Conservation (phyloP, 2,113 vertebrate species). For the Empidonax traillii region DNA sequence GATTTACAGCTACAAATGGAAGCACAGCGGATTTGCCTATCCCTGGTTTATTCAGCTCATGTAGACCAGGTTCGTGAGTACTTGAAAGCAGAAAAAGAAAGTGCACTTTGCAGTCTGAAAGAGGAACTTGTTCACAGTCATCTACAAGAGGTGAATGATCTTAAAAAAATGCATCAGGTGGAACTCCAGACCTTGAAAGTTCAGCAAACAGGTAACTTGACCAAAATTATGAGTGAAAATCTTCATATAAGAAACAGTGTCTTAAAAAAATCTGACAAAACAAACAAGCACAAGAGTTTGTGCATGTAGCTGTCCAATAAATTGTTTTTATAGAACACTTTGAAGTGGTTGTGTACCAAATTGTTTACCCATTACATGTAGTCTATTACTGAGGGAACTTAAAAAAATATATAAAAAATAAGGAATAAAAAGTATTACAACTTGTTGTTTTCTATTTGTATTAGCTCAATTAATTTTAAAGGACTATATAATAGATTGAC, state of each 20-base stretch:
- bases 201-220: constrained; percentile 72
- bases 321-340: background rate
- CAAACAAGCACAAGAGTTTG: background rate
- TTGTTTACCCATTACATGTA: background rate
- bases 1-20: constrained; percentile 90
- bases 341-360: background rate
- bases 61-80: constrained; percentile 82
- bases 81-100: constrained; percentile 75
- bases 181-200: constrained; percentile 70
- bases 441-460: background rate
- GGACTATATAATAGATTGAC: background rate
- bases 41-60: constrained; percentile 89
- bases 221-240: background rate
- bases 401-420: background rate
- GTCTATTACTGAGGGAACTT: background rate
- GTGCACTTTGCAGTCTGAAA: constrained; percentile 75
- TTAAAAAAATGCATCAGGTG: constrained; percentile 73
- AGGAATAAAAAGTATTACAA: background rate
- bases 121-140: constrained; percentile 72
- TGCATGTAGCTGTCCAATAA: background rate
- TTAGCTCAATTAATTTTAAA: background rate
- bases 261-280: background rate
- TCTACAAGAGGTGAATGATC: constrained; percentile 68
- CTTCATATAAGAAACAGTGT: background rate
- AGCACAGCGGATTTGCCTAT: constrained; percentile 90